Base-by-base conservation (phyloP, 2,797 vertebrate genomes). In the Lerista edwardsae region DNA sequence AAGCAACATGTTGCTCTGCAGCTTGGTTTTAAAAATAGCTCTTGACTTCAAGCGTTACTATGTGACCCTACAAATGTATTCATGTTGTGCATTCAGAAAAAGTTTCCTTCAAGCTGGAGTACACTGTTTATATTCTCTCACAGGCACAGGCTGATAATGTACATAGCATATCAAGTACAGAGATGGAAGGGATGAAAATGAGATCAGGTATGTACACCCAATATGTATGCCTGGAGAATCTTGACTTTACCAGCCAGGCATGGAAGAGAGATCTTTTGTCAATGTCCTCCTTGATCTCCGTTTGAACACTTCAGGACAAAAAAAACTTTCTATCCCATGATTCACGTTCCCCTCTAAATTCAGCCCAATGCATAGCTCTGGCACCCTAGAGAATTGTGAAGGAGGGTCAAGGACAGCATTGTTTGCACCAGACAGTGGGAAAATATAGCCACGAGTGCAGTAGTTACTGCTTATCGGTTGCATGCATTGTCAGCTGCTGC, bases 21-120 rank as follows among this genome's bases (percentile, higher is more conserved):
- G 84, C 92, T 93, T 84, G 61, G 79, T 89, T 89, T 87, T 78
- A 90, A 90, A 94, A 94, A 93, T 92, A 94, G 90, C 82, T 91
- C 75, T 88, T 93, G 92, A 91, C 91, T 92, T 88, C 78, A 90
- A 94, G 91, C 80, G 80, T 90, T 88, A 94, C 84, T 91, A 77
- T 86, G 89, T 90, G 93, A 93, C 91, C 90, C 89, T 87, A 90
- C 82, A 90, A 79, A 88, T 36, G 78, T 85, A 88, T 90, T 79
- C 71, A 88, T 80, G 81, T 82, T n/a, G 88, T 84, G 84, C 74
- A 84, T 86, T 89, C 84, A 89, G 82, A 79, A 91, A 89, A 92
- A 85, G 89, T 92, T 87, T 79, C 85, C 93, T 79, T 86, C 80
- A 91, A 94, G 89, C 81, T 80, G 87, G 87, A 86, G 84, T 82